Evolutionary conservation across 2,888 invertebrate species (phyloP), one percentile per base, ranked within the genome.

Genomic region (Oscheius sp.): DNA sequence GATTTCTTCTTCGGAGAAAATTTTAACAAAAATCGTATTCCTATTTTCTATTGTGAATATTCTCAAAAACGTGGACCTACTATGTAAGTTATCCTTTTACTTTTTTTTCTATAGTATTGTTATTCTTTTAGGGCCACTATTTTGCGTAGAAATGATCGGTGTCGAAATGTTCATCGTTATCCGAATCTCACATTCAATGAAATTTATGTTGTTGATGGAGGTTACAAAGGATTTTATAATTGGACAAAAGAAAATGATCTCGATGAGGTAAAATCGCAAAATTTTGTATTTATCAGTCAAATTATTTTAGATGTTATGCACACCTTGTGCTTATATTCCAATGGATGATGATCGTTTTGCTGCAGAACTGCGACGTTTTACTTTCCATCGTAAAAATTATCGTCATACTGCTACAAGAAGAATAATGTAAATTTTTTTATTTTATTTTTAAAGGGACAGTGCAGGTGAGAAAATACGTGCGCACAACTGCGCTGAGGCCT

Each of bases 21-120:
- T 27, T 49, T 25, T 9, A 27, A 49, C 21, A 29, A n/a, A 1
- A 23, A 68, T 2, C 69, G 69, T n/a, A 75, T 75, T 18, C 80
- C 77, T 1, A 80, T 80, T 18, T 80, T 80, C 64, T 80, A 80
- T 70, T 80, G 99, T 90, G 99, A 99, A 90, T 99, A 96, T 91
- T 96, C 96, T 0, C 93, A 95, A 73, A 95, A 98, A 90, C 92
- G 98, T 71, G 99, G 96, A 1, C 98, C 98, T 0, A 94, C 93
- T 85, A 91, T 98, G 93, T 95, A 91, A 93, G 93, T 92, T 0
- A 9, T 23, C 3, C 25, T 64, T 18, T n/a, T 27, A n/a, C n/a
- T n/a, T n/a, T n/a, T n/a, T n/a, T n/a, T n/a, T n/a, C n/a, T n/a
- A n/a, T n/a, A n/a, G n/a, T 59, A 27, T 18, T 29, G 1, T 46